A percentile compares a stretch with the other conserved stretches of the same genome.
phyloP scores from a whole-genome alignment of 2,888 invertebrate species.

The Cinara cedri region DNA sequence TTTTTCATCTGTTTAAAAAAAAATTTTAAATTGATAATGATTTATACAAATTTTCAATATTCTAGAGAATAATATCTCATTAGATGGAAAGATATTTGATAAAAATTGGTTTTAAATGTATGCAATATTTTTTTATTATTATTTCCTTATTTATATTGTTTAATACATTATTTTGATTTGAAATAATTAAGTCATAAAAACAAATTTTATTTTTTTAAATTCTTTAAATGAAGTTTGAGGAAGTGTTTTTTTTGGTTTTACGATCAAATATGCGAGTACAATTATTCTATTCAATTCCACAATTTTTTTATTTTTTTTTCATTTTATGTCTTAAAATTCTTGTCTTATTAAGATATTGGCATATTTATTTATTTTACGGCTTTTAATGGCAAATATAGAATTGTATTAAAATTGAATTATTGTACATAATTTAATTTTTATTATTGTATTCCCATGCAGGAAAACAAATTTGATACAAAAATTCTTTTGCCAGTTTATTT shows the following conservation, averaged over 20 bases:
- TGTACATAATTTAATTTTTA: neutral
- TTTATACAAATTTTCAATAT: neutral
- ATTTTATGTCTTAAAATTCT: neutral
- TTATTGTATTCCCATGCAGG: slow-evolving; percentile 24
- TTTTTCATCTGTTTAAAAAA: slow-evolving; percentile 2
- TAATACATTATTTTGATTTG: neutral
- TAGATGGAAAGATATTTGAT: slow-evolving; percentile 4
- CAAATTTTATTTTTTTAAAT: neutral
- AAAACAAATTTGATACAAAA: slow-evolving; percentile 42
- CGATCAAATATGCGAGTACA: neutral
- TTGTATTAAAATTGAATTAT: neutral
- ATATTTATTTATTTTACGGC: neutral
- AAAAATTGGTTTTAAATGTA: neutral
- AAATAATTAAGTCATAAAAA: neutral
- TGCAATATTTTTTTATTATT: neutral
- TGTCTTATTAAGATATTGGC: neutral
- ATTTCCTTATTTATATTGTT: neutral
- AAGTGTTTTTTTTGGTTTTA: neutral
- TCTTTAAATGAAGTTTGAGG: neutral
- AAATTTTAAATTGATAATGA: slow-evolving; percentile 5
- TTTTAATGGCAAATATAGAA: too few species aligned
- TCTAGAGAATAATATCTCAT: neutral
- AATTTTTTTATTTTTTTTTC: slow-evolving; percentile 5
- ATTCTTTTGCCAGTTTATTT: slow-evolving; percentile 43
- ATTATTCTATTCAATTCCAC: neutral